A percentile compares a stretch with the other conserved stretches of the same genome.
Conservation (phyloP, 2,888 invertebrate species). For the Epinotia nisella region DNA sequence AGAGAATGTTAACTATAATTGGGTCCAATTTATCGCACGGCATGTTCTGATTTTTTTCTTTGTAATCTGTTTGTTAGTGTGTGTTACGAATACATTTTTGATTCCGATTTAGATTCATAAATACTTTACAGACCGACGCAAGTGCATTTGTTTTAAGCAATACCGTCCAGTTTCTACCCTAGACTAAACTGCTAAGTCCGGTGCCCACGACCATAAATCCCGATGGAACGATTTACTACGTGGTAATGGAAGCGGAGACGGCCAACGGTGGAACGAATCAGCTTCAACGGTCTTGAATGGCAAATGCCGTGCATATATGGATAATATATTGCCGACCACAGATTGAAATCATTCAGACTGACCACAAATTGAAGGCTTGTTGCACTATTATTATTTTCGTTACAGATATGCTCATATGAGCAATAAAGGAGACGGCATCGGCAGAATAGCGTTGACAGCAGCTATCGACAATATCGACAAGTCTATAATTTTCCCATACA, state of each 20-base stretch:
- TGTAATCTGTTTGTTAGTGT: no score
- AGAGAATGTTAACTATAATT: no score
- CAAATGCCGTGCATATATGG: neutral
- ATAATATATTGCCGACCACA: neutral
- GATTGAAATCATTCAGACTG: neutral
- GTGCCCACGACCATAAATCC: conserved; percentile 22
- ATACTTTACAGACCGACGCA: neutral
- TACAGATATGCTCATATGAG: no score
- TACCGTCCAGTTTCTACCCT: neutral
- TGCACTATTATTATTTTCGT: neutral
- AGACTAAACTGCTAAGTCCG: conserved; percentile 16
- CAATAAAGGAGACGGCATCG: no score
- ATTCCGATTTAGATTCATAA: neutral
- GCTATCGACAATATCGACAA: no score
- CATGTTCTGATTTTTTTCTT: no score
- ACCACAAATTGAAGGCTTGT: neutral
- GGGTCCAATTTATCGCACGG: no score
- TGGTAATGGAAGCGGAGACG: conserved; percentile 14
- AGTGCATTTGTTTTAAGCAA: neutral
- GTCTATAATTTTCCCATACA: no score
- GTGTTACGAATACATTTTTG: no score
- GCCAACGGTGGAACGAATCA: conserved; percentile 16
- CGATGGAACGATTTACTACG: conserved; percentile 16
- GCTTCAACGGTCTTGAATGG: conserved; percentile 5
- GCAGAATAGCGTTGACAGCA: no score